phyloP scores from a whole-genome alignment of 1,140 invertebrate genomes.

The Varroa destructor region DNA sequence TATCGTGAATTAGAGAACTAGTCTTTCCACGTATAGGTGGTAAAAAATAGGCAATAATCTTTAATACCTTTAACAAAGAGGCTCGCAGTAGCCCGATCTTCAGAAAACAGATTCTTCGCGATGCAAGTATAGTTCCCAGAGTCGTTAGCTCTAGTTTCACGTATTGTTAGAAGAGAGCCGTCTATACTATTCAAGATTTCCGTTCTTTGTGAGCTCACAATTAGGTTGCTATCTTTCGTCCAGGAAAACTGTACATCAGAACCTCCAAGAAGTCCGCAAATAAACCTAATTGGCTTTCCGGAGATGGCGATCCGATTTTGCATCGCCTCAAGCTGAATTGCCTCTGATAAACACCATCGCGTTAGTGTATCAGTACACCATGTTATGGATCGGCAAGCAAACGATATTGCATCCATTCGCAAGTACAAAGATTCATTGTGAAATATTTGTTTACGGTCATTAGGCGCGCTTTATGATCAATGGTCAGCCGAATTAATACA shows the following conservation, averaged over 20 bases:
- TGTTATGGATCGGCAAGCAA: too few relatives aligned
- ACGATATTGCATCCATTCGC: too few relatives aligned
- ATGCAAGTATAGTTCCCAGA: constrained; percentile 24
- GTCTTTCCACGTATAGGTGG: too few relatives aligned
- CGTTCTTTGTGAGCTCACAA: background rate
- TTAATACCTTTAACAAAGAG: constrained; percentile 1
- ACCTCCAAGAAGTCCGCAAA: constrained; percentile 1
- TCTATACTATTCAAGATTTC: constrained; percentile 5
- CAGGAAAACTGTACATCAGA: background rate
- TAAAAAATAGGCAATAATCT: too few relatives aligned
- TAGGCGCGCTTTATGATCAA: too few relatives aligned
- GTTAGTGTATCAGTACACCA: too few relatives aligned
- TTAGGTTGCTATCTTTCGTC: constrained; percentile 7
- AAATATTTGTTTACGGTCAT: too few relatives aligned
- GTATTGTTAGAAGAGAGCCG: background rate
- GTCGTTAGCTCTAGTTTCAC: background rate
- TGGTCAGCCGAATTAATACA: too few relatives aligned
- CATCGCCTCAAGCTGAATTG: too few relatives aligned
- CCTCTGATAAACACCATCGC: too few relatives aligned
- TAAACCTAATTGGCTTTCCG: background rate
- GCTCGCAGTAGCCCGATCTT: constrained; percentile 2
- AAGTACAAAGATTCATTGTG: too few relatives aligned
- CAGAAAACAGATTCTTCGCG: constrained; percentile 3
- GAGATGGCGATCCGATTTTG: background rate
- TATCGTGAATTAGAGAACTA: too few relatives aligned